Conservation (phyloP, 2,888 invertebrate species). For the Anarsia innoxiella region DNA sequence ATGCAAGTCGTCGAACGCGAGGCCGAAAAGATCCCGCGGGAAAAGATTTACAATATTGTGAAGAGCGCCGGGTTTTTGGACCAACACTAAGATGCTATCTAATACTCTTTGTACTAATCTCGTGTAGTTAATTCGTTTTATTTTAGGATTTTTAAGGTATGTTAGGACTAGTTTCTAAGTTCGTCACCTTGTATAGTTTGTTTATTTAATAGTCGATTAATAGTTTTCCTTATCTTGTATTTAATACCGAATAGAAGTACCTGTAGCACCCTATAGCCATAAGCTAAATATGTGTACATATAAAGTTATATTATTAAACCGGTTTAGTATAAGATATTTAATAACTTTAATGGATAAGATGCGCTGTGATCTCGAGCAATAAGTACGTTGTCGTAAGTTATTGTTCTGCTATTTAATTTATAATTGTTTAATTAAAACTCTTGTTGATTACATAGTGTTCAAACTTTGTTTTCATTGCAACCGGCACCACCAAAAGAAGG, state of each 20-base stretch:
- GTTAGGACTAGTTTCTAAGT: no score
- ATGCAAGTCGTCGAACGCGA: constrained; percentile 86
- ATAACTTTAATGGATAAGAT: no score
- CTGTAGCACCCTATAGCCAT: no score
- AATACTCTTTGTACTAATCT: neutral
- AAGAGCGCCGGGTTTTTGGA: constrained; percentile 81
- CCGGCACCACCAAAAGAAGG: constrained; percentile 35
- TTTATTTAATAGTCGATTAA: no score
- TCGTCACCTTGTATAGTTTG: no score
- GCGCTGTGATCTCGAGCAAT: constrained; percentile 68
- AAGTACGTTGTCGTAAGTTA: constrained; percentile 63
- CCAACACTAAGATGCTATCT: constrained; percentile 31
- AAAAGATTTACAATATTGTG: constrained; percentile 83
- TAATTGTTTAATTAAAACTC: constrained; percentile 34
- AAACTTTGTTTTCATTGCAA: constrained; percentile 40
- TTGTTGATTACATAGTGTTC: constrained; percentile 22
- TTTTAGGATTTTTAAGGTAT: no score
- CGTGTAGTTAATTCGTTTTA: neutral
- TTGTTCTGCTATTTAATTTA: constrained; percentile 39
- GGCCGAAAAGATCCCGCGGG: constrained; percentile 86
- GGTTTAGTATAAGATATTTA: no score
- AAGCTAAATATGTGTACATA: no score
- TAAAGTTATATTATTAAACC: no score
- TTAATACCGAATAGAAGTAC: no score
- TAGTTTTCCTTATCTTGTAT: no score